phyloP scores from a whole-genome alignment of 2,797 vertebrate genomes.

The Eulemur rubriventer region DNA sequence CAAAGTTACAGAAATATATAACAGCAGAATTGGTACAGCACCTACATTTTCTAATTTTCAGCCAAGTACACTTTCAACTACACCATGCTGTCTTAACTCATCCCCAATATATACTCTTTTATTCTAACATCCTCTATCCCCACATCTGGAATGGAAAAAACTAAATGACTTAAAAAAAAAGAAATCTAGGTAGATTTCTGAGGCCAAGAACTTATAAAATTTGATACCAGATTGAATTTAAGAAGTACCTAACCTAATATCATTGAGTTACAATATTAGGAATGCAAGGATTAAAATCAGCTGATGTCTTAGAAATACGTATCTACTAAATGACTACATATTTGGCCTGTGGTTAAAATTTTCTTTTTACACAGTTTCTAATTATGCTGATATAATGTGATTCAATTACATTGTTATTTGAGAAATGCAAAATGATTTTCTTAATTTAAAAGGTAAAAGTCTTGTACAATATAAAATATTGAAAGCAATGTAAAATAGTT shows the following conservation, averaged over 20 bases:
- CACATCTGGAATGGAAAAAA: conserved; percentile 7
- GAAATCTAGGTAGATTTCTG: neutral
- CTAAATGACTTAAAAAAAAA: neutral
- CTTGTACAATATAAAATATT: conserved; percentile 23
- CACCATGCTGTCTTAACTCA: neutral
- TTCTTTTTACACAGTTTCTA: conserved; percentile 3
- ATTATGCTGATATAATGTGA: neutral
- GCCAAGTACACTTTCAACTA: neutral
- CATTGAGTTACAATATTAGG: neutral
- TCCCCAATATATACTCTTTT: neutral
- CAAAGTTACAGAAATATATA: conserved; percentile 23
- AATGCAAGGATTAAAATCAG: conserved; percentile 9
- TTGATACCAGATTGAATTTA: conserved; percentile 1
- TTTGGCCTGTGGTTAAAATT: neutral
- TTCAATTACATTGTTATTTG: conserved; percentile 29
- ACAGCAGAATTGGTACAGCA: neutral
- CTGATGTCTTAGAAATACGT: neutral
- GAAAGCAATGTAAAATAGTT: conserved; percentile 34
- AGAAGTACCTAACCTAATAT: neutral
- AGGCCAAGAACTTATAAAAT: conserved; percentile 22
- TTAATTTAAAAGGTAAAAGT: conserved; percentile 4
- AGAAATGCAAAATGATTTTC: conserved; percentile 27
- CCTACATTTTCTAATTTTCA: conserved; percentile 28
- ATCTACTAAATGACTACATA: conserved; percentile 24
- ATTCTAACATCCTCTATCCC: neutral